Evolutionary conservation across 30 jellyfish, hydroid and myxozoan genomes (phyloP).

Genomic region (Aurelia aurita complex sp. Pacific): DNA sequence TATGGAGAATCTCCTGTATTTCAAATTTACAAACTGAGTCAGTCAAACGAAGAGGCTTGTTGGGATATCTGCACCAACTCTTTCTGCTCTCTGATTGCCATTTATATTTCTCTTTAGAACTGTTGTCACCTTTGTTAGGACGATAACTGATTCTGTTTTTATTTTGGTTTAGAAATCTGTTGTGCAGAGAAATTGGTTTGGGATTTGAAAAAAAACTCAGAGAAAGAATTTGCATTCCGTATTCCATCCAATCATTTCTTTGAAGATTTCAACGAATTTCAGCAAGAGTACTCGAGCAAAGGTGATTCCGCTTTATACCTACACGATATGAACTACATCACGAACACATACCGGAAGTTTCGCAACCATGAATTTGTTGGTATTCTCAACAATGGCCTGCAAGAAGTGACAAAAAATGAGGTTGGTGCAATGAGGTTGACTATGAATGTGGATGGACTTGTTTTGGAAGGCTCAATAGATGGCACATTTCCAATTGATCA

Average conservation of each 20-base stretch:
- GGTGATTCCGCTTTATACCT: slow-evolving; percentile 18
- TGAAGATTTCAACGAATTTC: slow-evolving; percentile 9
- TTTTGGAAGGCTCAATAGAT: slow-evolving; percentile 3
- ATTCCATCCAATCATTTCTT: slow-evolving; percentile 29
- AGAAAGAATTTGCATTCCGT: slow-evolving; percentile 26
- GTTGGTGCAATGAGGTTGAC: not conserved
- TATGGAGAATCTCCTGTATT: too few species aligned
- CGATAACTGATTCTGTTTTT: not conserved
- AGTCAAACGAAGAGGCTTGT: too few species aligned
- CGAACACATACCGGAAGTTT: slow-evolving; percentile 16
- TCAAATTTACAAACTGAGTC: too few species aligned
- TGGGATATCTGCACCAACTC: too few species aligned
- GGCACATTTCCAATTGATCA: not conserved
- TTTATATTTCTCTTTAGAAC: too few species aligned
- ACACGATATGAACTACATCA: slow-evolving; percentile 41
- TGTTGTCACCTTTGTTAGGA: too few species aligned
- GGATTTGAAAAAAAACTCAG: slow-evolving; percentile 35
- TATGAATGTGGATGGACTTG: not conserved
- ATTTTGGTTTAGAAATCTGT: slow-evolving; percentile 38
- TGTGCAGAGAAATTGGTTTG: slow-evolving; percentile 64
- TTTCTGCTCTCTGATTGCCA: too few species aligned
- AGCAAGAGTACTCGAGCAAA: slow-evolving; percentile 1
- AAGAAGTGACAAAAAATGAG: not conserved
- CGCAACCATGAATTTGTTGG: slow-evolving; percentile 7
- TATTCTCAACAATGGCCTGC: not conserved